Percentiles rank a stretch among this genome's conserved stretches.
These are phyloP conservation scores for Serripes groenlandicus DNA, from an alignment of 2,888 invertebrate species.

Conservation along the genomic window DNA sequence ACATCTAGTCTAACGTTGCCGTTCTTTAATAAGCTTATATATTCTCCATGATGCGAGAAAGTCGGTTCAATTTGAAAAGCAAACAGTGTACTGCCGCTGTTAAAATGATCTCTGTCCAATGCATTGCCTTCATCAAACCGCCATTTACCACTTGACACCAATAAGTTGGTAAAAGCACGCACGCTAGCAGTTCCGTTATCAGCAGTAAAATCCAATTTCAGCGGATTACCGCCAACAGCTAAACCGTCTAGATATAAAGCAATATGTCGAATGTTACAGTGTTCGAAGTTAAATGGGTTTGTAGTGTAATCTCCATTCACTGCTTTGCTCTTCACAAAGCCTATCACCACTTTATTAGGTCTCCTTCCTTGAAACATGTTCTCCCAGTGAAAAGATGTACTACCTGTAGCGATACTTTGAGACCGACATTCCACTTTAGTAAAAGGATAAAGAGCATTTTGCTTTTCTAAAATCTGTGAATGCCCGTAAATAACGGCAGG, in stretches of 20 bases:
- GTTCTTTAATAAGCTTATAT: too few relatives aligned
- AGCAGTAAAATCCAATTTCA: constrained; percentile 39
- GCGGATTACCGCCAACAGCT: constrained; percentile 45
- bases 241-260: constrained; percentile 47
- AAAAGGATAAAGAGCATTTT: constrained; percentile 36
- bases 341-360: constrained; percentile 34
- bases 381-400: constrained; percentile 39
- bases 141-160: constrained; percentile 9
- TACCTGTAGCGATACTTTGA: constrained; percentile 43
- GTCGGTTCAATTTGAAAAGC: too few relatives aligned
- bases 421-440: constrained; percentile 23
- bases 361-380: constrained; percentile 51
- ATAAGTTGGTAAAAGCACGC: constrained; percentile 41
- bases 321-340: constrained; percentile 40
- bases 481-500: constrained; percentile 40
- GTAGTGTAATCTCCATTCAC: constrained; percentile 40
- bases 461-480: constrained; percentile 26
- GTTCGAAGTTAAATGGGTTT: too few relatives aligned
- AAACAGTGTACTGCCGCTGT: too few relatives aligned
- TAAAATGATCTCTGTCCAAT: neutral
- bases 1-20: too few relatives aligned
- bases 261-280: constrained; percentile 37
- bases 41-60: too few relatives aligned
- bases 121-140: constrained; percentile 34
- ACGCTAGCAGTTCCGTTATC: constrained; percentile 18